Conservation (phyloP, 1,140 invertebrate species). For the Zaprionus lachaisei region DNA sequence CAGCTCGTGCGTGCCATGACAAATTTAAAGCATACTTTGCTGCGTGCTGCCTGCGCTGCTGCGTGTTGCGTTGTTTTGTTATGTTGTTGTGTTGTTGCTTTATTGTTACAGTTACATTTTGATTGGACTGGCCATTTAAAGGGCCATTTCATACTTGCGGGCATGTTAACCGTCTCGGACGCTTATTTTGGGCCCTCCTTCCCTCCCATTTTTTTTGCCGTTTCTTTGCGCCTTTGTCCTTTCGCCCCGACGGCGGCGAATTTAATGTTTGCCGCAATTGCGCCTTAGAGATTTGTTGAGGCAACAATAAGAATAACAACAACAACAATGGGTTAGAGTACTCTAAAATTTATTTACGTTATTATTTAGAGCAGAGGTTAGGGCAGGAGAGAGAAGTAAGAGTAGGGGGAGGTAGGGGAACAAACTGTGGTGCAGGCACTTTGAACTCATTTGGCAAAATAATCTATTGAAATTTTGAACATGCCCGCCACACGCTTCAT, state of each 20-base stretch:
- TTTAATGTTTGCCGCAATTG: slow-evolving; percentile 76
- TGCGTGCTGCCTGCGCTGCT: slow-evolving; percentile 32
- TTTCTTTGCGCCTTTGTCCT: not conserved
- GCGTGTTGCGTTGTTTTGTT: not conserved
- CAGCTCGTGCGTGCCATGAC: not conserved
- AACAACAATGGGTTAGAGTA: slow-evolving; percentile 10
- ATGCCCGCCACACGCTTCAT: slow-evolving; percentile 41
- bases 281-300: slow-evolving; percentile 68
- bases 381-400: not conserved
- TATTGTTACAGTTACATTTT: slow-evolving; percentile 68
- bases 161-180: slow-evolving; percentile 36
- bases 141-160: slow-evolving; percentile 41
- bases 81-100: slow-evolving; percentile 23
- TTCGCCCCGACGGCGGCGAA: slow-evolving; percentile 36
- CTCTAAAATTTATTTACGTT: slow-evolving; percentile 75
- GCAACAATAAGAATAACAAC: slow-evolving; percentile 33
- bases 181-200: slow-evolving; percentile 3
- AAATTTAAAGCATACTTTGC: slow-evolving; percentile 64
- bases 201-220: no score
- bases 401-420: not conserved
- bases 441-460: slow-evolving; percentile 35
- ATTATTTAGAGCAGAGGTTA: slow-evolving; percentile 54
- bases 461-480: slow-evolving; percentile 46
- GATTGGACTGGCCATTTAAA: slow-evolving; percentile 65
- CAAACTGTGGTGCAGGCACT: slow-evolving; percentile 6